These are phyloP conservation scores for Pseudomyrmex gracilis DNA, from an alignment of 1,140 invertebrate genomes.

Conservation along the genomic window DNA sequence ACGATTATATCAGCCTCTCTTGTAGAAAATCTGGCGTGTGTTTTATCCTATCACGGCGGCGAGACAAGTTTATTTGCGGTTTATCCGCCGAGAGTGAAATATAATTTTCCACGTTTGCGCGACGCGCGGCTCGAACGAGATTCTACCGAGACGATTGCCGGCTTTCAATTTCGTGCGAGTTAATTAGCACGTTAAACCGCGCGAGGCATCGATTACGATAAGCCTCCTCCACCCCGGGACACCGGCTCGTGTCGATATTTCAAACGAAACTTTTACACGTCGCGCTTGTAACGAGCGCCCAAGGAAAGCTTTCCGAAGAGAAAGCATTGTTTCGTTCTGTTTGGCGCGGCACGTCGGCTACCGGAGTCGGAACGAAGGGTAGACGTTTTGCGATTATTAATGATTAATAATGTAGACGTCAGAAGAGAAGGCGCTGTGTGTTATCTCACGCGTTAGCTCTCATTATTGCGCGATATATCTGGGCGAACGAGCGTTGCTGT, in stretches of 20 bases:
- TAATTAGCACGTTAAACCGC: constrained; percentile 50
- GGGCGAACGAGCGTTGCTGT: neutral
- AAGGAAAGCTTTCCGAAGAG: neutral
- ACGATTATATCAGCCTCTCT: constrained; percentile 22
- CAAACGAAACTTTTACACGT: neutral
- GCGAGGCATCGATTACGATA: constrained; percentile 32
- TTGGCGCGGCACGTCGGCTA: constrained; percentile 16
- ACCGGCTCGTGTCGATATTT: constrained; percentile 43
- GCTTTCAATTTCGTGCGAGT: constrained; percentile 62
- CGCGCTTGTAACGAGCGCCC: neutral
- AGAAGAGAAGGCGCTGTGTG: neutral
- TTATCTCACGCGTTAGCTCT: constrained; percentile 44
- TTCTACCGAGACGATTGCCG: constrained; percentile 59
- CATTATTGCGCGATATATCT: constrained; percentile 47
- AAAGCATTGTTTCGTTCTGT: constrained; percentile 9
- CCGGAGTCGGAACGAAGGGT: too few relatives aligned
- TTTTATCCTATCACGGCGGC: neutral
- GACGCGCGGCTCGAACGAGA: constrained; percentile 16
- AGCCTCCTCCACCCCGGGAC: too few relatives aligned
- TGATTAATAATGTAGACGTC: constrained; percentile 54
- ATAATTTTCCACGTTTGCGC: constrained; percentile 41
- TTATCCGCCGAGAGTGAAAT: neutral
- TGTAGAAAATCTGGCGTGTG: constrained; percentile 3
- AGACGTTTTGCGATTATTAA: constrained; percentile 47
- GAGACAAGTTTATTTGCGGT: constrained; percentile 40